phyloP scores from a whole-genome alignment of 2,888 invertebrate genomes.

The Diadegma fenestrale region DNA sequence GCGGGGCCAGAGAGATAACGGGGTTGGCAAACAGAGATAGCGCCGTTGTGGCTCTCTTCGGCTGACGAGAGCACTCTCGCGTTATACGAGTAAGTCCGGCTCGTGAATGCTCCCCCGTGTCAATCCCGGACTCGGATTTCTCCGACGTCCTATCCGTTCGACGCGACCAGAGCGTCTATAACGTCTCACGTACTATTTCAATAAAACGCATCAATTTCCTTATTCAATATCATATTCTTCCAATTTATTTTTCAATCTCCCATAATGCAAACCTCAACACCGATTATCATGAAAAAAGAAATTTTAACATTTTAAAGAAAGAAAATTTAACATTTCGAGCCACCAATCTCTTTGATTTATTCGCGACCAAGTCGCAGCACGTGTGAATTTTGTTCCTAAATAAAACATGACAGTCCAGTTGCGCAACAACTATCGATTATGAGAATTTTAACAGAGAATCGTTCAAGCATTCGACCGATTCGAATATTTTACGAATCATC shows the following conservation, averaged over 20 bases:
- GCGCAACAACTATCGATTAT: no score
- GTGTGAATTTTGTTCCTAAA: neutral
- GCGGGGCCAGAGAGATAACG: constrained; percentile 82
- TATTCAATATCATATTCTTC: neutral
- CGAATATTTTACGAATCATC: no score
- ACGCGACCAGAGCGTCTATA: neutral
- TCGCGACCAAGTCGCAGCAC: neutral
- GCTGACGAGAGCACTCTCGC: constrained; percentile 40
- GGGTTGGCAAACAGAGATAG: constrained; percentile 84
- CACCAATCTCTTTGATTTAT: neutral
- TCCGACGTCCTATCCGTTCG: constrained; percentile 12
- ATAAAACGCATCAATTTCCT: neutral
- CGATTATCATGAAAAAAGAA: neutral
- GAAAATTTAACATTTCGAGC: neutral
- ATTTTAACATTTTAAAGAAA: neutral
- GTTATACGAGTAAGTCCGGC: constrained; percentile 10
- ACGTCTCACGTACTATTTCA: constrained; percentile 11
- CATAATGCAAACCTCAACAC: no score
- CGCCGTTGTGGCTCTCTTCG: constrained; percentile 65
- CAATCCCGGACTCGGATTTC: constrained; percentile 14
- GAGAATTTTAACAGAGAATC: no score
- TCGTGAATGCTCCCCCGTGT: constrained; percentile 10
- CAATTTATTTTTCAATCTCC: no score
- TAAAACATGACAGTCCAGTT: neutral
- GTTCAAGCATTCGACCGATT: no score